Evolutionary conservation across 1,140 invertebrate genomes (phyloP).

Genomic region (Atta cephalotes): DNA sequence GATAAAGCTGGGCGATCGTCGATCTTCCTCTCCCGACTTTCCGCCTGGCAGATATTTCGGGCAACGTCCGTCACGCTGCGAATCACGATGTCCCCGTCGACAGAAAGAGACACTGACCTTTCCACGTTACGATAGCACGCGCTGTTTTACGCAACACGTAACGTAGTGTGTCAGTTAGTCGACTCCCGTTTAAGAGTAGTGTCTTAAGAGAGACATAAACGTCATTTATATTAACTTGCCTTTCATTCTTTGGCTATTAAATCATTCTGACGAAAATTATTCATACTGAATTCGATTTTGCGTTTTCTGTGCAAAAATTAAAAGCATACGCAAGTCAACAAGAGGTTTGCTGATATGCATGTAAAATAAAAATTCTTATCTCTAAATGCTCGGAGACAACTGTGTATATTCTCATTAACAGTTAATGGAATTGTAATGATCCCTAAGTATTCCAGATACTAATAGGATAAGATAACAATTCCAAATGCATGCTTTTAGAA

Average conservation of each 20-base stretch:
- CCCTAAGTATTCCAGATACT: background rate
- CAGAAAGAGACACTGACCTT: constrained; percentile 80
- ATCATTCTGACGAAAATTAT: background rate
- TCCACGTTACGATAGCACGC: constrained; percentile 72
- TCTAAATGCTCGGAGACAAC: background rate
- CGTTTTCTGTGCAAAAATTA: background rate
- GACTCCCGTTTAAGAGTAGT: background rate
- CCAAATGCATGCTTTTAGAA: background rate
- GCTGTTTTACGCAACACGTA: constrained; percentile 73
- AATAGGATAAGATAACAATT: constrained; percentile 9
- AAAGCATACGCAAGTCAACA: background rate
- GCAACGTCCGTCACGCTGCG: constrained; percentile 59
- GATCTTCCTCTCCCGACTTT: constrained; percentile 57
- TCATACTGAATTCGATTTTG: background rate
- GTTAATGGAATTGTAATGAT: constrained; percentile 16
- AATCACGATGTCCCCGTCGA: constrained; percentile 71
- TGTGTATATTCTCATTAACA: background rate
- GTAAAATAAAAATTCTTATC: constrained; percentile 23
- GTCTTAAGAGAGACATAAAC: background rate
- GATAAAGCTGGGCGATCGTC: constrained; percentile 27
- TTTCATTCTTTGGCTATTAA: background rate
- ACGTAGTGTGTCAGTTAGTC: constrained; percentile 30
- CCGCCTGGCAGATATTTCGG: constrained; percentile 68
- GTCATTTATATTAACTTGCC: constrained; percentile 15
- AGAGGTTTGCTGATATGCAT: background rate